Percentiles rank a stretch among this genome's conserved stretches.
These are phyloP conservation scores for Phyto melanocephala DNA, from an alignment of 2,888 invertebrate genomes.

Conservation along the genomic window DNA sequence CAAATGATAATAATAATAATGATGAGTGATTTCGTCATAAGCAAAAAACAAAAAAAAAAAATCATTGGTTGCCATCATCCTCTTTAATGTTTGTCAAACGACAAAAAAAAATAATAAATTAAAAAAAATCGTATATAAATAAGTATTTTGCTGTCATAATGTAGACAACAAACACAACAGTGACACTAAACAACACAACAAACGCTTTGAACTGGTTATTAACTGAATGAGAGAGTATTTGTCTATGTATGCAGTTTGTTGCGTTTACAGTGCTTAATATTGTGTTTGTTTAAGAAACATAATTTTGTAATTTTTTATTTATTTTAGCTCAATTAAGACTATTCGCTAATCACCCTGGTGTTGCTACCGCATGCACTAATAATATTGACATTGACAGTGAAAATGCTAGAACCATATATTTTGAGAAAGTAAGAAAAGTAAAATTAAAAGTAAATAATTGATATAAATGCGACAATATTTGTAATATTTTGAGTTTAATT, in stretches of 20 bases:
- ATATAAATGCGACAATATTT: slow-evolving; percentile 37
- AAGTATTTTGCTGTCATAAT: slow-evolving; percentile 22
- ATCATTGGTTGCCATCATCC: slow-evolving; percentile 40
- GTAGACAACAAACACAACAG: slow-evolving; percentile 6
- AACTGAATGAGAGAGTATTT: too few species aligned
- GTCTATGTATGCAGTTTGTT: too few species aligned
- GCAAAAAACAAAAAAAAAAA: slow-evolving; percentile 37
- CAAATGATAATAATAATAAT: slow-evolving; percentile 22
- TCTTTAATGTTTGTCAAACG: slow-evolving; percentile 33
- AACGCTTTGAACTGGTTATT: not conserved
- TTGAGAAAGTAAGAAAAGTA: too few species aligned
- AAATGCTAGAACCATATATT: not conserved
- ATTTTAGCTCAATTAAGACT: too few species aligned
- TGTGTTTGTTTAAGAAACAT: not conserved
- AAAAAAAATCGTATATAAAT: not conserved
- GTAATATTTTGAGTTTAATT: slow-evolving; percentile 34
- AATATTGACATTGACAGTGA: slow-evolving; percentile 32
- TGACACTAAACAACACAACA: not conserved
- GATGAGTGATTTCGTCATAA: slow-evolving; percentile 60
- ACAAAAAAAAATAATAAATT: not conserved
- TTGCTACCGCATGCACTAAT: not conserved
- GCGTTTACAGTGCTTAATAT: not conserved
- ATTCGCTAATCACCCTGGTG: too few species aligned
- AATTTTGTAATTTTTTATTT: too few species aligned
- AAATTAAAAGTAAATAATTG: too few species aligned